phyloP scores from a whole-genome alignment of 2,113 vertebrate genomes.

The Rissa tridactyla region DNA sequence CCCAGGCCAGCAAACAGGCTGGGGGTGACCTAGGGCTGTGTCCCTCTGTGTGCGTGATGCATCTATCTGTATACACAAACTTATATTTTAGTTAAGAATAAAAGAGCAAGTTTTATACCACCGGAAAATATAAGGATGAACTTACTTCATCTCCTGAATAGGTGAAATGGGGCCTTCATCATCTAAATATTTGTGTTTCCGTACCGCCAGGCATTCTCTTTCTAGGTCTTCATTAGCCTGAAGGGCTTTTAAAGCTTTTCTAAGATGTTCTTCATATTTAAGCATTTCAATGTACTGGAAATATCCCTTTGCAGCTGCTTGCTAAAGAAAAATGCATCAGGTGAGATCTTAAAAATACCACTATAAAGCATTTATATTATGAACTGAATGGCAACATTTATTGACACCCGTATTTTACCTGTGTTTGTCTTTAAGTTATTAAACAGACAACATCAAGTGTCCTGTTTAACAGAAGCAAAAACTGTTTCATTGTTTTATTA shows the following conservation, averaged over 20 bases:
- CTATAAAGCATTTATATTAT: not conserved
- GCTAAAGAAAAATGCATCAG: slow-evolving; percentile 8
- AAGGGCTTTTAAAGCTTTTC: slow-evolving; percentile 68
- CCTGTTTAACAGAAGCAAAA: not conserved
- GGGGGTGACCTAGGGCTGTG: not conserved
- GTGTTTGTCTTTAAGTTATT: not conserved
- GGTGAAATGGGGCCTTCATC: slow-evolving; percentile 79
- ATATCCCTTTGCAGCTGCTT: slow-evolving; percentile 74
- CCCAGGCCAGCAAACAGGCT: not conserved
- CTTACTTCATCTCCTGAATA: slow-evolving; percentile 74
- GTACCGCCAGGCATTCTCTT: slow-evolving; percentile 56
- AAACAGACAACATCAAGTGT: not conserved
- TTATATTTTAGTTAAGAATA: not conserved
- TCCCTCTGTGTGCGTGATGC: not conserved
- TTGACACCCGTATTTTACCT: not conserved
- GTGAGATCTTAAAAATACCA: not conserved
- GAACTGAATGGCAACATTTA: not conserved
- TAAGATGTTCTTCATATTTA: slow-evolving; percentile 75
- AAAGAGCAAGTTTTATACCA: not conserved
- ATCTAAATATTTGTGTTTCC: slow-evolving; percentile 76
- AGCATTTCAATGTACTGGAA: slow-evolving; percentile 73
- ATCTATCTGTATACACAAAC: not conserved
- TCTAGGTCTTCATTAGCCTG: slow-evolving; percentile 72
- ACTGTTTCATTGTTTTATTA: not conserved
- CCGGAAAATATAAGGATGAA: not conserved